These are phyloP conservation scores for Heliconius erato DNA, from an alignment of 2,888 invertebrate genomes.

Conservation along the genomic window DNA sequence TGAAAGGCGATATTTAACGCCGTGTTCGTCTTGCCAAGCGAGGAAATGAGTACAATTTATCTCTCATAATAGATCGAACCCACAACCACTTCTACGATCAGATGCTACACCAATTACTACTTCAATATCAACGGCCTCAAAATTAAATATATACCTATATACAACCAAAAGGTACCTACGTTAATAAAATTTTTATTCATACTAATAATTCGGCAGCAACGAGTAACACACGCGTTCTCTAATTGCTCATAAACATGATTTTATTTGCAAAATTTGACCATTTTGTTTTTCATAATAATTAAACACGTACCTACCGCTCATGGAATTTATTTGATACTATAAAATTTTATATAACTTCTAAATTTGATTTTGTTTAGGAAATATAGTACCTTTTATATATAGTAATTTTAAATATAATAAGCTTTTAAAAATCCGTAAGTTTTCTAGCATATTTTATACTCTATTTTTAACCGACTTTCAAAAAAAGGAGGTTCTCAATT, in stretches of 20 bases:
- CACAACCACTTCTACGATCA: no score
- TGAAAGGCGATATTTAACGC: not conserved
- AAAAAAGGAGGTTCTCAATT: no score
- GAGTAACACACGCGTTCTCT: not conserved
- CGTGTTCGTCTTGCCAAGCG: not conserved
- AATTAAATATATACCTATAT: not conserved
- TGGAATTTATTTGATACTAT: not conserved
- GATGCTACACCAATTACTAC: not conserved
- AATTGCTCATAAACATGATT: not conserved
- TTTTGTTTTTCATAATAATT: conserved; percentile 1
- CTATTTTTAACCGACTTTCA: no score
- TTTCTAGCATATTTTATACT: no score
- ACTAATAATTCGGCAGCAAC: not conserved
- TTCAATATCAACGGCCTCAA: not conserved
- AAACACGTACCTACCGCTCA: not conserved
- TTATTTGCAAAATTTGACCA: not conserved
- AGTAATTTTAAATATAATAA: no score
- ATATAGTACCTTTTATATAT: no score
- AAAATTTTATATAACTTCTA: no score
- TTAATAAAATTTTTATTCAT: not conserved
- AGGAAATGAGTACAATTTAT: no score
- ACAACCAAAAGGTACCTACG: not conserved
- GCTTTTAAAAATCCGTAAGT: no score
- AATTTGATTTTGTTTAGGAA: no score
- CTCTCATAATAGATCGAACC: not conserved